Percentiles rank a stretch among this genome's conserved stretches.
phyloP scores from a whole-genome alignment of 2,888 invertebrate species.

The Drymonia ruficornis region DNA sequence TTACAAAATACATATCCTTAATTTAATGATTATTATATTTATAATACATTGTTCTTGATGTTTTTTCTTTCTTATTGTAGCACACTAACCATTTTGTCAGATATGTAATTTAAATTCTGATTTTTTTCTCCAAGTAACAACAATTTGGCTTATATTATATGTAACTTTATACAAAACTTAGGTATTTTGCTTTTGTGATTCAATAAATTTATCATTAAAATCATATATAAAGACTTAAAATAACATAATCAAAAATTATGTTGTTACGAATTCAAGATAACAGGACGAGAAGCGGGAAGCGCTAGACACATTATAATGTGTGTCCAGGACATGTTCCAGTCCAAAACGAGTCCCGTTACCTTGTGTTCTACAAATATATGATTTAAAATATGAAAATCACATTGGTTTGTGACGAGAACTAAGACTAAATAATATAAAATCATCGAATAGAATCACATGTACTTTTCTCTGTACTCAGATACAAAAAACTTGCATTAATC shows the following conservation, averaged over 20 bases:
- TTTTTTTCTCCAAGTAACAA: constrained; percentile 82
- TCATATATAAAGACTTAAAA: constrained; percentile 54
- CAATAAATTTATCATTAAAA: constrained; percentile 57
- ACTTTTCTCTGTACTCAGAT: constrained; percentile 80
- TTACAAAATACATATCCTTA: constrained; percentile 84
- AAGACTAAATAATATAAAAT: constrained; percentile 68
- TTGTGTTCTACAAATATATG: constrained; percentile 41
- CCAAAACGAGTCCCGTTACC: constrained; percentile 54
- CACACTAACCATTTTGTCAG: constrained; percentile 85
- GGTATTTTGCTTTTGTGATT: constrained; percentile 60
- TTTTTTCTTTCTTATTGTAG: constrained; percentile 80
- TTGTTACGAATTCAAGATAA: constrained; percentile 40
- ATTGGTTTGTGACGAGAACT: constrained; percentile 63
- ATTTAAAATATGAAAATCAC: constrained; percentile 40
- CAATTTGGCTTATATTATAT: constrained; percentile 78
- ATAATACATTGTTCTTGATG: constrained; percentile 82
- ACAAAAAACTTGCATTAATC: constrained; percentile 72
- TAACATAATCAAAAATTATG: constrained; percentile 53
- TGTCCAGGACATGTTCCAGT: neutral
- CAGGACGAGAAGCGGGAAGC: constrained; percentile 37
- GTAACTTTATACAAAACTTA: constrained; percentile 68
- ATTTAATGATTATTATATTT: constrained; percentile 81
- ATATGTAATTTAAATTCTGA: constrained; percentile 85
- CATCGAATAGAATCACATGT: constrained; percentile 79
- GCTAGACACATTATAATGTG: constrained; percentile 5